A percentile compares a stretch with the other conserved stretches of the same genome.
These are phyloP conservation scores for Hypsibius dujardini DNA, from an alignment of 1,140 invertebrate species.

Conservation along the genomic window DNA sequence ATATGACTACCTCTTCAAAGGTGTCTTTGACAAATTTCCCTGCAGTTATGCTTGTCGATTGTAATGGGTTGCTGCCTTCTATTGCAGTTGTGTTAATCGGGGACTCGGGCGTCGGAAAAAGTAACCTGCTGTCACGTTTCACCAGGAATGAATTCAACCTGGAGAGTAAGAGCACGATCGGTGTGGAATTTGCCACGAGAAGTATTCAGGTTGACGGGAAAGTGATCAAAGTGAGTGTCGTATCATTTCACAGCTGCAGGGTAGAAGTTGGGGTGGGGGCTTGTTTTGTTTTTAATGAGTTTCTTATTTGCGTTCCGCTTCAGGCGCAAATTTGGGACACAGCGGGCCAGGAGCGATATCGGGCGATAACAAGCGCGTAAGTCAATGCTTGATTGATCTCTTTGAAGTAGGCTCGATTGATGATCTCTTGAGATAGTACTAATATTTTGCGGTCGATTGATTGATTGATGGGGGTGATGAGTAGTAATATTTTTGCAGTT, in stretches of 20 bases:
- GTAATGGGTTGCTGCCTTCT: too few species aligned
- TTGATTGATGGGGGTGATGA: too few species aligned
- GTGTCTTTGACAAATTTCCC: too few species aligned
- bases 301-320: constrained; percentile 24
- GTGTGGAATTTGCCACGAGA: constrained; percentile 96
- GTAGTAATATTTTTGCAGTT: too few species aligned
- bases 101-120: constrained; percentile 98
- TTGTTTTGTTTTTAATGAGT: background rate
- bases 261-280: background rate
- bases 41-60: too few species aligned
- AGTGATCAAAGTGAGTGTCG: constrained; percentile 25
- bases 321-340: constrained; percentile 99
- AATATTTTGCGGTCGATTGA: too few species aligned
- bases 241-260: background rate
- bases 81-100: constrained; percentile 96
- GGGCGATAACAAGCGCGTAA: constrained; percentile 91
- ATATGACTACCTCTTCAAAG: constrained; percentile 99
- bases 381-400: constrained; percentile 25
- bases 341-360: constrained; percentile 95
- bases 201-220: constrained; percentile 68
- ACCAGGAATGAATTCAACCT: constrained; percentile 99
- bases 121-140: constrained; percentile 93
- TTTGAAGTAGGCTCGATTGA: background rate
- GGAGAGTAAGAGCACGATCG: constrained; percentile 99
- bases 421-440: too few species aligned